These are phyloP conservation scores for Sceloporus tristichus DNA, from an alignment of 2,113 vertebrate species.

Conservation along the genomic window DNA sequence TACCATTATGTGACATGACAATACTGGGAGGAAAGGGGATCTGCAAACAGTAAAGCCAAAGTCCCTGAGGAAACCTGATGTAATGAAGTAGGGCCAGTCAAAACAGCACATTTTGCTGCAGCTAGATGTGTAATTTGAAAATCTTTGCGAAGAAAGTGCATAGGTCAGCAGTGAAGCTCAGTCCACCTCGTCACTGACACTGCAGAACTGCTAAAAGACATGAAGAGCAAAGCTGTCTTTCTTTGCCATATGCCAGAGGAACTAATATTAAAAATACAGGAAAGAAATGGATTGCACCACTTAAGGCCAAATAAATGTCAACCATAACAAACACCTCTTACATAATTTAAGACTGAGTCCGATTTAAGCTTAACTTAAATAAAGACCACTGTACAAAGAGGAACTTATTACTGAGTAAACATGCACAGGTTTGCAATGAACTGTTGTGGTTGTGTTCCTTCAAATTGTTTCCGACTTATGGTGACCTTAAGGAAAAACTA, in stretches of 20 bases:
- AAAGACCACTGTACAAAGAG: not conserved
- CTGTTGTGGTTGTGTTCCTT: too few relatives aligned
- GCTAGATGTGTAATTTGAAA: slow-evolving; percentile 60
- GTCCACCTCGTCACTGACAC: slow-evolving; percentile 37
- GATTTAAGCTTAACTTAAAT: not conserved
- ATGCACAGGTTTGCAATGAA: not conserved
- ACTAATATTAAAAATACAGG: not conserved
- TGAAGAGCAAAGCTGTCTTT: not conserved
- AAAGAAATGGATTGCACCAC: not conserved
- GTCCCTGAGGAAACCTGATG: slow-evolving; percentile 59
- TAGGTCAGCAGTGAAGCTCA: slow-evolving; percentile 35
- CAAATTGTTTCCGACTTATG: too few relatives aligned
- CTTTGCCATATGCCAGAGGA: not conserved
- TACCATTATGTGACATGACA: slow-evolving; percentile 55
- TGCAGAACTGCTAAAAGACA: slow-evolving; percentile 39
- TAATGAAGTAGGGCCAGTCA: slow-evolving; percentile 67
- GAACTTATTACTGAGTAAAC: not conserved
- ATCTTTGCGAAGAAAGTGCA: slow-evolving; percentile 56
- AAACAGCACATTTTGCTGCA: slow-evolving; percentile 67
- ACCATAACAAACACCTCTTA: too few relatives aligned
- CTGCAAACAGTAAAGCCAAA: slow-evolving; percentile 55
- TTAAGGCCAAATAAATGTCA: not conserved
- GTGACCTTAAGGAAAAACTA: too few relatives aligned
- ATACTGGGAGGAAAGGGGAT: slow-evolving; percentile 51
- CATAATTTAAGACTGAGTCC: not conserved